Conservation (phyloP, 1,140 invertebrate species). For the Neuroterus valhalla region DNA sequence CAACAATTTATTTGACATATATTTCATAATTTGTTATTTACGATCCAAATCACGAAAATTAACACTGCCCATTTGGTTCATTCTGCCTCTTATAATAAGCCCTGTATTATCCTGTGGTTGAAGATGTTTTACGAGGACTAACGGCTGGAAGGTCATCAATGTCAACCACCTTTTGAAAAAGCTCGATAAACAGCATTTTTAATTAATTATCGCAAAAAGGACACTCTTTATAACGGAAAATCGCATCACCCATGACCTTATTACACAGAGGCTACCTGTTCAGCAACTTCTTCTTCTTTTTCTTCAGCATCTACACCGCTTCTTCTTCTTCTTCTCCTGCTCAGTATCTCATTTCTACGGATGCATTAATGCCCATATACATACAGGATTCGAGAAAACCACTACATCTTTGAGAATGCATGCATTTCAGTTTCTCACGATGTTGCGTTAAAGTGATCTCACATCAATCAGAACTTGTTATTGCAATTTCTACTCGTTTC, state of each 20-base stretch:
- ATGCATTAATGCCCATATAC: background rate
- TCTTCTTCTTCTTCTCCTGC: background rate
- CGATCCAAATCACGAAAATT: too few species aligned
- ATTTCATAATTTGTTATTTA: too few species aligned
- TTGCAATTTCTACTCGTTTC: slow-evolving; percentile 10
- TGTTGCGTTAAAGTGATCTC: background rate
- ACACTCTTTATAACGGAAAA: background rate
- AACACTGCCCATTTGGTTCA: too few species aligned
- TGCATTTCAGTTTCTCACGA: slow-evolving; percentile 13
- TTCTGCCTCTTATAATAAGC: too few species aligned
- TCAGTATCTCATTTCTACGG: background rate
- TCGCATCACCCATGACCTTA: slow-evolving; percentile 23
- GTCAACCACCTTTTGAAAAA: background rate
- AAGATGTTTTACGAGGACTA: background rate
- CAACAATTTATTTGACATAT: too few species aligned
- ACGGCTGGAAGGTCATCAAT: background rate
- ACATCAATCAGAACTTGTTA: background rate
- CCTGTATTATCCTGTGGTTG: too few species aligned
- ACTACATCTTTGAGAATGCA: background rate
- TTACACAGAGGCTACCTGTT: background rate
- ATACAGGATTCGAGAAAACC: background rate
- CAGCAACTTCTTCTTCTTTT: background rate
- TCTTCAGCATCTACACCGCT: background rate
- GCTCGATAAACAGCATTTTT: background rate
- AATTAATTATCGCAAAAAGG: slow-evolving; percentile 5